Conservation (phyloP, 2,888 invertebrate genomes). For the Hoplodrina ambigua region DNA sequence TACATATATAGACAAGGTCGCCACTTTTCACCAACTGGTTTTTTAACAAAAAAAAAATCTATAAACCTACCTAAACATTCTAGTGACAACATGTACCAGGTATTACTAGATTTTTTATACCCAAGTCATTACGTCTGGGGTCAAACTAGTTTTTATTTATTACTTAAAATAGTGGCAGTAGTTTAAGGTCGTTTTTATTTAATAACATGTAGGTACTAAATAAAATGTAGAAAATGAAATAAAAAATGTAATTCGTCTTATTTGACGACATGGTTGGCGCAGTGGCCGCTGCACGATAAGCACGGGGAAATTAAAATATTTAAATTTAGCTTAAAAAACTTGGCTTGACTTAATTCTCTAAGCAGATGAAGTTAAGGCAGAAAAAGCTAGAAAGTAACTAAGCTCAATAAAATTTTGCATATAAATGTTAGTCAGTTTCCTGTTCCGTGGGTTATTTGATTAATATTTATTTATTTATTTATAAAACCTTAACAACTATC, state of each 20-base stretch:
- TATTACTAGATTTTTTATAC: slow-evolving; percentile 5
- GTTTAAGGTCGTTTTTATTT: slow-evolving; percentile 9
- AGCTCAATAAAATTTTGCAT: too few relatives aligned
- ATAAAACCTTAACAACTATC: too few relatives aligned
- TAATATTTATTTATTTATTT: too few relatives aligned
- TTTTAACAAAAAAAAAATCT: neutral
- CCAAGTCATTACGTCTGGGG: neutral
- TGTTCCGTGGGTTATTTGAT: too few relatives aligned
- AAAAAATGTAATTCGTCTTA: neutral
- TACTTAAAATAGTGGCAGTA: neutral
- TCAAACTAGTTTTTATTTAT: slow-evolving; percentile 25
- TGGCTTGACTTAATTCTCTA: too few relatives aligned
- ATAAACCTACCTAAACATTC: neutral
- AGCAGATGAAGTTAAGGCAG: too few relatives aligned
- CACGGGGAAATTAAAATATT: too few relatives aligned
- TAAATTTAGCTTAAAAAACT: too few relatives aligned
- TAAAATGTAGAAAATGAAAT: neutral
- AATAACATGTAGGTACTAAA: neutral
- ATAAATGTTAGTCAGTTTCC: too few relatives aligned
- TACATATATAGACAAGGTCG: slow-evolving; percentile 13
- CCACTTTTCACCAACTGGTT: slow-evolving; percentile 20
- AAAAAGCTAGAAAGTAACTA: too few relatives aligned
- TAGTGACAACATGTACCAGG: slow-evolving; percentile 15
- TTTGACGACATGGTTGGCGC: too few relatives aligned
- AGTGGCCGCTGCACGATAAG: too few relatives aligned